Evolutionary conservation across 2,113 vertebrate species (phyloP).

Genomic region (Microtus oregoni): DNA sequence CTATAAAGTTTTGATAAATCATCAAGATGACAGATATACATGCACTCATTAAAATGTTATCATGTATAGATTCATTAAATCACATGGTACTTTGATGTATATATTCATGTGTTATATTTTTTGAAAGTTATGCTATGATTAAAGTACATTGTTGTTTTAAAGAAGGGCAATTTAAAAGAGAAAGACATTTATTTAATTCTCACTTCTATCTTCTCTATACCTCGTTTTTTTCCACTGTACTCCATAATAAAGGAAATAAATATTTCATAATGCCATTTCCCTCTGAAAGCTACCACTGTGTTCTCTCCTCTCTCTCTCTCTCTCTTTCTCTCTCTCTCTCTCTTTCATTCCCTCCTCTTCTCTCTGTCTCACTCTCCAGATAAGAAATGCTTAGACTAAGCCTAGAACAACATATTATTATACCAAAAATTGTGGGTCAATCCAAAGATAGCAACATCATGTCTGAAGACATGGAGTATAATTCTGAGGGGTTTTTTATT

Average conservation of each 20-base stretch:
- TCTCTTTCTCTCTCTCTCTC: background rate
- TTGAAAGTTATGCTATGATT: background rate
- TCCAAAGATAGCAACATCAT: background rate
- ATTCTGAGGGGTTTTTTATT: background rate
- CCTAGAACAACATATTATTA: background rate
- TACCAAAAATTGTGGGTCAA: background rate
- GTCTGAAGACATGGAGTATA: background rate
- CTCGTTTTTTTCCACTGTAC: background rate
- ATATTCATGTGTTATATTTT: background rate
- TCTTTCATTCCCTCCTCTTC: background rate
- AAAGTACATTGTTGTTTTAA: background rate
- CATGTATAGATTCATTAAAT: background rate
- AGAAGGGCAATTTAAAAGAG: background rate
- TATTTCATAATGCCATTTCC: background rate
- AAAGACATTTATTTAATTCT: background rate
- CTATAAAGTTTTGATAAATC: background rate
- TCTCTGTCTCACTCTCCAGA: background rate
- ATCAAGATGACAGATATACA: background rate
- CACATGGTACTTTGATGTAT: background rate
- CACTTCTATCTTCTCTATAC: background rate
- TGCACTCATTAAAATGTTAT: background rate
- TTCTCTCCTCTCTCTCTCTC: too few species aligned
- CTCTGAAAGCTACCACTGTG: background rate
- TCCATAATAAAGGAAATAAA: background rate
- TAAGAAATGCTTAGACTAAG: background rate